Percentiles rank a stretch among this genome's conserved stretches.
These are phyloP conservation scores for Clupea harengus DNA, from an alignment of 2,113 vertebrate species.

Conservation along the genomic window DNA sequence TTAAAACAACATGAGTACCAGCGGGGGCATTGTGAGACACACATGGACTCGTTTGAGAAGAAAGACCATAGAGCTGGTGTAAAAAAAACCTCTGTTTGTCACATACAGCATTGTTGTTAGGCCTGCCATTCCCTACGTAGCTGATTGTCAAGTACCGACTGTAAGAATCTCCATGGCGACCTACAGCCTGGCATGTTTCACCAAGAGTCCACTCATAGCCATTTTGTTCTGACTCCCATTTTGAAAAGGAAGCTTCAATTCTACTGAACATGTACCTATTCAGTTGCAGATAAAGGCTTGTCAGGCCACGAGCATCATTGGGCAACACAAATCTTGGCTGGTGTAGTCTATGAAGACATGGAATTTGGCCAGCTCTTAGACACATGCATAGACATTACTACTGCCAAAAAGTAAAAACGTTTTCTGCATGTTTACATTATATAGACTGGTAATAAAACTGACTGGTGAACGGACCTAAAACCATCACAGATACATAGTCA, in stretches of 20 bases:
- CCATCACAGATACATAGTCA: not conserved
- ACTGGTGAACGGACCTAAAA: not conserved
- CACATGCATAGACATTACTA: not conserved
- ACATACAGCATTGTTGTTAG: not conserved
- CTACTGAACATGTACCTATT: not conserved
- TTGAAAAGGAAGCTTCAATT: not conserved
- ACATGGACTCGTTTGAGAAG: slow-evolving; percentile 47
- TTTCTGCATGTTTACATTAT: not conserved
- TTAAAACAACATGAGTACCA: slow-evolving; percentile 38
- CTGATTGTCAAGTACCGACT: slow-evolving; percentile 7
- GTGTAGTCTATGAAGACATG: not conserved
- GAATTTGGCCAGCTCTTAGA: not conserved
- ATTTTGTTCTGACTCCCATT: not conserved
- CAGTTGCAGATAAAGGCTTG: not conserved
- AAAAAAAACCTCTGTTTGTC: not conserved
- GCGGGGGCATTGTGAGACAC: slow-evolving; percentile 36
- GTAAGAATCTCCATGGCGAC: not conserved
- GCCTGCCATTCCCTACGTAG: not conserved
- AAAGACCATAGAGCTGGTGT: not conserved
- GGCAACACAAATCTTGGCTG: not conserved
- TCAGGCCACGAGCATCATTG: not conserved
- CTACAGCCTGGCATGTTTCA: not conserved
- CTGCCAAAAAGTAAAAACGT: not conserved
- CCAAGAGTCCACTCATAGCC: not conserved
- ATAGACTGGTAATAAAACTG: not conserved